Evolutionary conservation across 2,797 vertebrate genomes (phyloP).

Genomic region (Schizopygopsis pylzovi): DNA sequence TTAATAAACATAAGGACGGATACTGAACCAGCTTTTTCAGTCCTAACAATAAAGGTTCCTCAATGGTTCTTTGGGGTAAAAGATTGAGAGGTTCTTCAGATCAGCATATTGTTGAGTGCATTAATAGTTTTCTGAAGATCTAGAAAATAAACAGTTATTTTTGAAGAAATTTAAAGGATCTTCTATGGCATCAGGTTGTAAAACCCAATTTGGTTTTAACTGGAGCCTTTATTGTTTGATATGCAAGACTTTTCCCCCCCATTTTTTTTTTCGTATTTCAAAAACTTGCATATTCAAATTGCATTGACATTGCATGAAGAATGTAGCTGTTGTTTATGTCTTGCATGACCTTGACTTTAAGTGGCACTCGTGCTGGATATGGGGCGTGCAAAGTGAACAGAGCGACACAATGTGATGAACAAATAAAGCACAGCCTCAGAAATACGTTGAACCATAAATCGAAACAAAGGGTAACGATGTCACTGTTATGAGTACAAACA

Average conservation of each 20-base stretch:
- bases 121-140: neutral
- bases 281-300: neutral
- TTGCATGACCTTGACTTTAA: constrained; percentile 54
- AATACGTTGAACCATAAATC: constrained; percentile 70
- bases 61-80: neutral
- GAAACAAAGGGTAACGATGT: constrained; percentile 77
- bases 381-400: constrained; percentile 44
- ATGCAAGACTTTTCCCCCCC: too few relatives aligned
- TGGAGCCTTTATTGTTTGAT: neutral
- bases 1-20: neutral
- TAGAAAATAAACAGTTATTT: neutral
- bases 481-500: constrained; percentile 77
- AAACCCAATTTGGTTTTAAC: neutral
- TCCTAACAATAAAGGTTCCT: neutral
- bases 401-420: constrained; percentile 70
- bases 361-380: constrained; percentile 58
- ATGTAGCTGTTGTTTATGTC: neutral
- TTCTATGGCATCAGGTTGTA: neutral
- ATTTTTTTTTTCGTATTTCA: neutral
- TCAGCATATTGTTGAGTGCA: neutral
- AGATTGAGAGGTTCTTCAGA: neutral
- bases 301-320: neutral
- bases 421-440: constrained; percentile 70
- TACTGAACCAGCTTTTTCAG: neutral
- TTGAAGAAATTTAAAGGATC: neutral